Evolutionary conservation across 1,140 invertebrate species (phyloP).

Genomic region (Lepidotrigona ventralis): DNA sequence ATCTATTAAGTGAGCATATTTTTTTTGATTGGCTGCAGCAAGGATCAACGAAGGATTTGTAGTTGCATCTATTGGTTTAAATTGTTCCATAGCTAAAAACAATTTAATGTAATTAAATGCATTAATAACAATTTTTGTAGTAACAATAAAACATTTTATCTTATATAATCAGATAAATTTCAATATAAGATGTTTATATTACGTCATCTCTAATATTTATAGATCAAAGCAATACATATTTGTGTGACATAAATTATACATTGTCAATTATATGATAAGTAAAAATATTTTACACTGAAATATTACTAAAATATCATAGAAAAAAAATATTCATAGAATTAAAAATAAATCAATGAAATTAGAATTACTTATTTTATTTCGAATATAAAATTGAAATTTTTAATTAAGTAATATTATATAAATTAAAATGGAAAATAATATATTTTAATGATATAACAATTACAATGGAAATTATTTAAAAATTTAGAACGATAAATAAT

Average conservation of each 20-base stretch:
- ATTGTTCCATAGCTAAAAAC: slow-evolving; percentile 94
- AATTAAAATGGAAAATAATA: background rate
- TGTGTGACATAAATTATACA: background rate
- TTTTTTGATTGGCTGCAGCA: slow-evolving; percentile 93
- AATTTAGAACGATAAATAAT: background rate
- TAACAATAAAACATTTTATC: background rate
- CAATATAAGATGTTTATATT: background rate
- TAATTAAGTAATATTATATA: background rate
- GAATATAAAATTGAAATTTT: background rate
- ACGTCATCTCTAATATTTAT: background rate
- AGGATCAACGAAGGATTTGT: slow-evolving; percentile 99
- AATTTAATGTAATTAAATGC: slow-evolving; percentile 39
- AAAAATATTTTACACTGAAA: background rate
- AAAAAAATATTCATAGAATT: background rate
- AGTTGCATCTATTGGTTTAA: slow-evolving; percentile 99
- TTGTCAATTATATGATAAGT: background rate
- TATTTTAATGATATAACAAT: background rate
- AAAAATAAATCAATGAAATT: background rate
- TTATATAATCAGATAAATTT: background rate
- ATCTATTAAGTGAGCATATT: slow-evolving; percentile 93
- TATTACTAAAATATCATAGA: background rate
- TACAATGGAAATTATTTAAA: background rate
- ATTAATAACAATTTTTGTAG: background rate
- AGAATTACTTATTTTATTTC: background rate
- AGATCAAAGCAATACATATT: background rate